These are phyloP conservation scores for Polyommatus icarus DNA, from an alignment of 2,888 invertebrate species.

Conservation along the genomic window DNA sequence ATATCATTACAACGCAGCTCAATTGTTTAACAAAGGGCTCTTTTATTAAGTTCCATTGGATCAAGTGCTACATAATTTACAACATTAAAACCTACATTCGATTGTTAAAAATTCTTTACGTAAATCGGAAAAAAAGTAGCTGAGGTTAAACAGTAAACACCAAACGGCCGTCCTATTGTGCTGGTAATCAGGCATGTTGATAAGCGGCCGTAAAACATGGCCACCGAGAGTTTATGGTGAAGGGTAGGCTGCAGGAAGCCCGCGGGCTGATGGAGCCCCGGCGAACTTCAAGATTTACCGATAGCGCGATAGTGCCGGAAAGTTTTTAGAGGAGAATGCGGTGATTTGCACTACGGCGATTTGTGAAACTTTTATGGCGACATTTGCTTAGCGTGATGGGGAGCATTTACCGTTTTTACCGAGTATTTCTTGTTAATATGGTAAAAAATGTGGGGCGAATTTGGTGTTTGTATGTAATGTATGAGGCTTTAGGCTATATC, in stretches of 20 bases:
- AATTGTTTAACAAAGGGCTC: background rate
- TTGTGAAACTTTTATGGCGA: constrained; percentile 40
- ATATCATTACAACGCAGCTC: background rate
- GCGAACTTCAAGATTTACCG: constrained; percentile 52
- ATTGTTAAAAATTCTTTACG: background rate
- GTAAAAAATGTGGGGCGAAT: background rate
- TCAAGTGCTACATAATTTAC: background rate
- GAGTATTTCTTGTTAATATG: background rate
- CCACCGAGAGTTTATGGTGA: constrained; percentile 59
- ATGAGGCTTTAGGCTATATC: background rate
- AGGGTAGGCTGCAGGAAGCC: constrained; percentile 48
- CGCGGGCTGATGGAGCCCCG: constrained; percentile 52
- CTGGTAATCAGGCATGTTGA: background rate
- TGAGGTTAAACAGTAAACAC: constrained; percentile 2
- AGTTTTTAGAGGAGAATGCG: constrained; percentile 39
- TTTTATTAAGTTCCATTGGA: background rate
- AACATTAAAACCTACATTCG: background rate
- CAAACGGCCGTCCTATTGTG: background rate
- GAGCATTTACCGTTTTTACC: background rate
- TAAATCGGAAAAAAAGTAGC: constrained; percentile 7
- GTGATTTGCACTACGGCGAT: constrained; percentile 41
- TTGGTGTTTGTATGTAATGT: background rate
- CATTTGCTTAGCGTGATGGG: constrained; percentile 34
- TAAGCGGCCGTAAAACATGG: constrained; percentile 14
- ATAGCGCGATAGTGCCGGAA: constrained; percentile 41